phyloP scores from a whole-genome alignment of 1,140 invertebrate species.

The Drosophila paulistorum region DNA sequence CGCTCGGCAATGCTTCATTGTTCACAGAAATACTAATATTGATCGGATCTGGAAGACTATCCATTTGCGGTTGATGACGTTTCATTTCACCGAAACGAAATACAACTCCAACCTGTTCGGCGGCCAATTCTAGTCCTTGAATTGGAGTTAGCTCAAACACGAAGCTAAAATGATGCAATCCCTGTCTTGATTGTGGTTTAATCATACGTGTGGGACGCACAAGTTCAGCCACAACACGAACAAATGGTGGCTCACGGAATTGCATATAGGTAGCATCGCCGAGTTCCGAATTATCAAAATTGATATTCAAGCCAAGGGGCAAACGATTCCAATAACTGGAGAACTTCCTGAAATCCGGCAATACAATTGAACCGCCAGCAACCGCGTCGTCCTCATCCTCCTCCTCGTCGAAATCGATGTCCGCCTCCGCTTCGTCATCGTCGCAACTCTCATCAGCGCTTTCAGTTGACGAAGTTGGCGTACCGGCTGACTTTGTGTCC shows the following conservation, averaged over 20 bases:
- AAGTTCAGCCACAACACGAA: neutral
- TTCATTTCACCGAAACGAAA: neutral
- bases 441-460: neutral
- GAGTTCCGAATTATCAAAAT: neutral
- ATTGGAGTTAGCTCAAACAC: neutral
- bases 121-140: neutral
- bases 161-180: conserved; percentile 1
- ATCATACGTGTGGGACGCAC: conserved; percentile 3
- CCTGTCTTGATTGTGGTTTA: neutral
- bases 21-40: neutral
- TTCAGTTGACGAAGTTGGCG: neutral
- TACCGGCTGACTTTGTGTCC: neutral
- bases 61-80: neutral
- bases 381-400: too few relatives aligned
- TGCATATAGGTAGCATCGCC: conserved; percentile 7
- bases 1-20: neutral
- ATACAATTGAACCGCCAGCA: too few relatives aligned
- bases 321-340: neutral
- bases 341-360: neutral
- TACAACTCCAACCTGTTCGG: neutral
- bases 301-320: neutral
- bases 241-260: neutral
- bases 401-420: too few relatives aligned
- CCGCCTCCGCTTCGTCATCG: neutral
- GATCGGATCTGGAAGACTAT: neutral